Conservation (phyloP, 2,888 invertebrate species). For the Nipponacmea schrenckii region DNA sequence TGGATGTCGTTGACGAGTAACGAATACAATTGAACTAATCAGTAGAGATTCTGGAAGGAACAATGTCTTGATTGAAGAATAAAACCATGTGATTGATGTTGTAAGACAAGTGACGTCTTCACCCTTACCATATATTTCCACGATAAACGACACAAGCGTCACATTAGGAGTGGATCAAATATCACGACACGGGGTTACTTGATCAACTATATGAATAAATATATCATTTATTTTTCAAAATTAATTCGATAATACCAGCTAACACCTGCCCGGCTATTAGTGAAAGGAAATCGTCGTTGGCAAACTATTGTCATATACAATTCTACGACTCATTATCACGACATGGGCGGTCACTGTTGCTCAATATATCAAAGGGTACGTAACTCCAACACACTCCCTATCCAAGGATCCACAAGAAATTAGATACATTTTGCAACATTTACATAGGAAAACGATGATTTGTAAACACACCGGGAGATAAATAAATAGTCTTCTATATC, state of each 20-base stretch:
- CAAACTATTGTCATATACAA: neutral
- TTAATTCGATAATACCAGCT: slow-evolving; percentile 7
- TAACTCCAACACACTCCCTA: slow-evolving; percentile 3
- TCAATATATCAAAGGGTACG: slow-evolving; percentile 4
- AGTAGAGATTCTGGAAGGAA: too few relatives aligned
- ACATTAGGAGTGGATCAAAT: neutral
- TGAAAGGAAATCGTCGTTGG: neutral
- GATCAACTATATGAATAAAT: slow-evolving; percentile 8
- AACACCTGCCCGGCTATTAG: slow-evolving; percentile 8
- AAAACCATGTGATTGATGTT: neutral
- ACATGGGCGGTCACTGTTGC: slow-evolving; percentile 7
- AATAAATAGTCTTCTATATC: too few relatives aligned
- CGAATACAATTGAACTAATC: too few relatives aligned
- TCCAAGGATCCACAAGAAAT: neutral
- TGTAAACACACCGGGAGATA: neutral
- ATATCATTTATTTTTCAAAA: slow-evolving; percentile 9
- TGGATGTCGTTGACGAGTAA: too few relatives aligned
- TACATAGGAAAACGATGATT: slow-evolving; percentile 1
- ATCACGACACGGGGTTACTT: slow-evolving; percentile 2
- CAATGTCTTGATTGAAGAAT: neutral
- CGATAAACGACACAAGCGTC: neutral
- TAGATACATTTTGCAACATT: neutral
- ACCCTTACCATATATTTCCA: neutral
- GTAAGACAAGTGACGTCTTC: slow-evolving; percentile 5
- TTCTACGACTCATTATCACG: slow-evolving; percentile 7